Evolutionary conservation across 2,888 invertebrate genomes (phyloP), one percentile per base, ranked within the genome.

Genomic region (Himalopsyche anomala): DNA sequence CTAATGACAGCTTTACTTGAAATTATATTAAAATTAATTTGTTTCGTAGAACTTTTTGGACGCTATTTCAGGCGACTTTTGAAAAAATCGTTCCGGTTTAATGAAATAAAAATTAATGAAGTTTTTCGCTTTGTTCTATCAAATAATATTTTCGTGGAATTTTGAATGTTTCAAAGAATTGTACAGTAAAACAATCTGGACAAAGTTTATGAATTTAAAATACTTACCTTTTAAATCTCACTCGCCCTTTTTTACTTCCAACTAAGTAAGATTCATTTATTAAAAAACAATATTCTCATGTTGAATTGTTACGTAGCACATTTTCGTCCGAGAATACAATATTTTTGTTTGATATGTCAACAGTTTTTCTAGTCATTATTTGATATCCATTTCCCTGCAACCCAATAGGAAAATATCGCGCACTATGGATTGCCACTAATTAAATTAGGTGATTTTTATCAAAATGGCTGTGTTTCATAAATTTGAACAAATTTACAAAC

Each of bases 61-160:
- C 15, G 19, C 28, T 62, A 62, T 62, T 62, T 62, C 3, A 19
- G 8, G 6, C 62, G 62, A 19, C 19, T n/a, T n/a, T n/a, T 28
- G 28, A 19, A 62, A 62, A 62, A 62, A 62, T 62, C 62, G 28
- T 28, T 62, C 62, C 62, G 9, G 62, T 19, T 62, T 62, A 62
- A 62, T 62, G 62, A 62, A 62, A 62, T 62, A 62, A 62, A 62
- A 62, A 62, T 62, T 19, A 62, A 62, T 62, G 5, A 62, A 62
- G 62, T 62, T 62, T 62, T 19, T 62, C 9, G 62, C 62, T 19
- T 28, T 62, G 62, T 62, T 62, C 62, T n/a, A 19, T 62, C 28
- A 62, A 62, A 62, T 19, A 62, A 62, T 19, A 62, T 62, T 62
- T 62, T 62, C 8, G n/a, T 11, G 62, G 28, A 62, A 62, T 8